phyloP scores from a whole-genome alignment of 2,888 invertebrate genomes.

The Drosophila formosana region DNA sequence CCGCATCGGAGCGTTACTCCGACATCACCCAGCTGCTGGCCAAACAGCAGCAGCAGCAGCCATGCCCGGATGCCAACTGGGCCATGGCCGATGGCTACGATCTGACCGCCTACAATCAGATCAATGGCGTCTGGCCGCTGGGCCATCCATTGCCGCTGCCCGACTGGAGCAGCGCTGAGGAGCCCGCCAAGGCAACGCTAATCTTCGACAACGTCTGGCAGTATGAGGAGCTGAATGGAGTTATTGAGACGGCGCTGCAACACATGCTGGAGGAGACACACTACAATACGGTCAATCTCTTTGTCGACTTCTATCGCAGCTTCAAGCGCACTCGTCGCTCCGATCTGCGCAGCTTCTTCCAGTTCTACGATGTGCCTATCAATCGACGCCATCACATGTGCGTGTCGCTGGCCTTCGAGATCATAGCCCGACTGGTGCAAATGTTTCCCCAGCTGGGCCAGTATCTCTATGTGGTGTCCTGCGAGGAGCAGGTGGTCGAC shows the following conservation, averaged over 20 bases:
- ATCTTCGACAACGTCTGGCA: constrained; percentile 85
- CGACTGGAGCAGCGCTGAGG: constrained; percentile 87
- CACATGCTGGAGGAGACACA: constrained; percentile 93
- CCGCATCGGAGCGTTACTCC: constrained; percentile 82
- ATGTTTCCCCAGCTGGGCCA: constrained; percentile 89
- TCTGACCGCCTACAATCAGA: constrained; percentile 85
- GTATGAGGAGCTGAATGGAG: constrained; percentile 92
- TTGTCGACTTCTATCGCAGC: constrained; percentile 89
- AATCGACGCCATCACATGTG: constrained; percentile 93
- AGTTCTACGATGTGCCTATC: constrained; percentile 92
- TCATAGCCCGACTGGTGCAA: constrained; percentile 89
- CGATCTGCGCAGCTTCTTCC: constrained; percentile 90
- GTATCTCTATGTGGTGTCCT: constrained; percentile 91
- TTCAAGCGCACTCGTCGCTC: constrained; percentile 88
- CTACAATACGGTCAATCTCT: constrained; percentile 95
- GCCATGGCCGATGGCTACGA: constrained; percentile 84
- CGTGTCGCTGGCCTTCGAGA: constrained; percentile 94
- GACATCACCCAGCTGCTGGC: constrained; percentile 74
- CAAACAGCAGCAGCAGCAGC: constrained; percentile 28
- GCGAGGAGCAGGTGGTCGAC: constrained; percentile 92
- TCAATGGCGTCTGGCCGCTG: constrained; percentile 88
- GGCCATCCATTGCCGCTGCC: constrained; percentile 91
- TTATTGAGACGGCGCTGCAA: constrained; percentile 92
- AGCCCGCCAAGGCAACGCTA: constrained; percentile 85
- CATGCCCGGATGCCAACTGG: constrained; percentile 58